Base-by-base conservation (phyloP, 2,888 invertebrate genomes). In the Matsumyia berberina region DNA sequence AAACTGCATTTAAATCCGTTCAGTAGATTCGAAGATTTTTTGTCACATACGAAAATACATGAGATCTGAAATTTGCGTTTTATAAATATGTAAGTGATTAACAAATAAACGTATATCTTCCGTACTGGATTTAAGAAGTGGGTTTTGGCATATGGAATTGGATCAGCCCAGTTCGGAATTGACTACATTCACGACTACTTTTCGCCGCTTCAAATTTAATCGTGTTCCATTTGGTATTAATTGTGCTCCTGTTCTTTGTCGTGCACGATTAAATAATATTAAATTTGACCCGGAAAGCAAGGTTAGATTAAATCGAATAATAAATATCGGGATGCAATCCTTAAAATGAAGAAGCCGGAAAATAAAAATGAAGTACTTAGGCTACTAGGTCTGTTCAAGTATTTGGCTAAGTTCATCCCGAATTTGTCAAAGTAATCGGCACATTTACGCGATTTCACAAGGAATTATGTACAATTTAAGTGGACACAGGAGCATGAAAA, bases 351-450 rank as follows among this genome's bases (percentile, higher is more conserved):
- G 31, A 35, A 44, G 9, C 81, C 81, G 5, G 51, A 67, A 17
- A 12, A 37, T 53, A 80, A 60, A 31, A 58, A 37, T 17, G 66
- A 66, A 12, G 24, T 80, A 7, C 35, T 57, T 33, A 39, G 39
- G 1, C 58, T 82, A 9, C 19, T 82, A 11, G 76, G 62, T n/a
- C 46, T 70, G 0, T 6, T 67, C 24, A 76, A 77, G 66, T 83
- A 87, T 87, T 58, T 77, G 83, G 66, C 46, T 83, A 31, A 74
- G 73, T 66, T 87, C 88, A n/a, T 72, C 29, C 39, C 39, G 12
- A 39, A 39, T 39, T 39, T 39, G 39, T 39, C 39, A 12, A 39
- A 39, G 39, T 5, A 44, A 44, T 17, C 44, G 7, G 44, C 44
- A 15, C 0, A 44, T 17, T 44, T 44, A 17, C 44, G 44, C 8